Percentiles rank a stretch among this genome's conserved stretches.
Evolutionary conservation across 2,888 invertebrate species (phyloP).

Genomic region (Apotomis betuletana): DNA sequence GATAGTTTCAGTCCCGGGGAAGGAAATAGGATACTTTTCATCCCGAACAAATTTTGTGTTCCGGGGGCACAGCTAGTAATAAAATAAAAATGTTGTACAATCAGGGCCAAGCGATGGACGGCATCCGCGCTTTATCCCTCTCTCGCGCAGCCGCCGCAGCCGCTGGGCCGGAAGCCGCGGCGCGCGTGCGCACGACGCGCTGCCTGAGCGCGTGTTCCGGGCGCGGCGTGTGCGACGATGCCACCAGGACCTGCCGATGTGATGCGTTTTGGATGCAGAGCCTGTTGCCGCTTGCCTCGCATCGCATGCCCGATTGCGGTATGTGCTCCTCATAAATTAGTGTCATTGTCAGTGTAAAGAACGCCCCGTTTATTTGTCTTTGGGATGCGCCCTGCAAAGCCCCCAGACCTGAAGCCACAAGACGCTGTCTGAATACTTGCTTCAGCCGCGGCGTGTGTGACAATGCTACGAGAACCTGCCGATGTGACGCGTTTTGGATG

Average conservation of each 20-base stretch:
- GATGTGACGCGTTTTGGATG: slow-evolving; percentile 99
- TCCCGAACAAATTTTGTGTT: no score
- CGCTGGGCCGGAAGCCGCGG: slow-evolving; percentile 82
- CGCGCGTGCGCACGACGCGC: slow-evolving; percentile 90
- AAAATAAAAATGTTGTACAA: no score
- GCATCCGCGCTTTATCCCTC: slow-evolving; percentile 47
- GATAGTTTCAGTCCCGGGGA: no score
- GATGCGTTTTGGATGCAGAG: slow-evolving; percentile 99
- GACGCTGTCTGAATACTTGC: slow-evolving; percentile 95
- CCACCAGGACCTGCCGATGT: slow-evolving; percentile 92
- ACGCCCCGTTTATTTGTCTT: no score
- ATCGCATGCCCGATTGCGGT: slow-evolving; percentile 92
- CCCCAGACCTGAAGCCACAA: slow-evolving; percentile 83
- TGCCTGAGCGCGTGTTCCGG: slow-evolving; percentile 97
- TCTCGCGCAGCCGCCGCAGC: slow-evolving; percentile 53
- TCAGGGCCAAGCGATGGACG: slow-evolving; percentile 66
- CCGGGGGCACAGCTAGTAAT: no score
- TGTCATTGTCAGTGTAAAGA: no score
- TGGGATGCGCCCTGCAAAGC: slow-evolving; percentile 41
- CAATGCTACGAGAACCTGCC: slow-evolving; percentile 90
- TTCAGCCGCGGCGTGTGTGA: slow-evolving; percentile 96
- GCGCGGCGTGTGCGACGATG: slow-evolving; percentile 94
- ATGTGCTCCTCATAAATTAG: no score
- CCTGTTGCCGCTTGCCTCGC: slow-evolving; percentile 85
- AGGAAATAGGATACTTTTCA: no score